These are phyloP conservation scores for Unio delphinus DNA, from an alignment of 2,888 invertebrate species.

Conservation along the genomic window DNA sequence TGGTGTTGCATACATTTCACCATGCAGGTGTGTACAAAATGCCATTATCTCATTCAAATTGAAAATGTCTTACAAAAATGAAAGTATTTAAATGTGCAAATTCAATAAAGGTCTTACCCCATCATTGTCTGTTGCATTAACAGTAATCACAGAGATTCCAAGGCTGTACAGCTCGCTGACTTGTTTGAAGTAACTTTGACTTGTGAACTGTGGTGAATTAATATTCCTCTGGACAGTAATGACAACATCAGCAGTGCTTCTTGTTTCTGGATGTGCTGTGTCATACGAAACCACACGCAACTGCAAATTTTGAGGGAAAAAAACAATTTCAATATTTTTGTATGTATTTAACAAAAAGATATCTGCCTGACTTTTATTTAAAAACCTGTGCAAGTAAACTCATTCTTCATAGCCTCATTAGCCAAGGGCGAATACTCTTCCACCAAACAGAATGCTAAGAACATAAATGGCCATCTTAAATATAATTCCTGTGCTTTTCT, in stretches of 20 bases:
- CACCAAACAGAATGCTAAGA: too few species aligned
- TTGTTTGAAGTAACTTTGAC: conserved; percentile 12
- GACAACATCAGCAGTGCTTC: conserved; percentile 43
- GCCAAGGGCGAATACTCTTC: too few species aligned
- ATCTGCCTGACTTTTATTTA: too few species aligned
- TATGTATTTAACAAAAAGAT: too few species aligned
- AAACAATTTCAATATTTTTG: background rate
- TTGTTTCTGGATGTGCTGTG: conserved; percentile 30
- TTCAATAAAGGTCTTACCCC: conserved; percentile 23
- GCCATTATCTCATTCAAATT: too few species aligned
- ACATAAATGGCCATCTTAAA: too few species aligned
- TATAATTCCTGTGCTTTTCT: too few species aligned
- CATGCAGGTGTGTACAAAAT: too few species aligned
- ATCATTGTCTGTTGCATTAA: conserved; percentile 44
- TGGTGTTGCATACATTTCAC: too few species aligned
- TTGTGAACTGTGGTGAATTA: conserved; percentile 37
- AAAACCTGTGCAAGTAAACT: too few species aligned
- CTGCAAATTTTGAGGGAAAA: conserved; percentile 15
- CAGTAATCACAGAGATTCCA: conserved; percentile 36
- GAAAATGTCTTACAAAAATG: too few species aligned
- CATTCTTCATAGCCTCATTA: too few species aligned
- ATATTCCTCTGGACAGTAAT: conserved; percentile 53
- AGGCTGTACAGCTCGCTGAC: conserved; percentile 37
- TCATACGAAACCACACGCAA: conserved; percentile 42
- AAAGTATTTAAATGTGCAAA: background rate